Evolutionary conservation across 2,888 invertebrate species (phyloP).

Genomic region (Acanthosepion esculentum): DNA sequence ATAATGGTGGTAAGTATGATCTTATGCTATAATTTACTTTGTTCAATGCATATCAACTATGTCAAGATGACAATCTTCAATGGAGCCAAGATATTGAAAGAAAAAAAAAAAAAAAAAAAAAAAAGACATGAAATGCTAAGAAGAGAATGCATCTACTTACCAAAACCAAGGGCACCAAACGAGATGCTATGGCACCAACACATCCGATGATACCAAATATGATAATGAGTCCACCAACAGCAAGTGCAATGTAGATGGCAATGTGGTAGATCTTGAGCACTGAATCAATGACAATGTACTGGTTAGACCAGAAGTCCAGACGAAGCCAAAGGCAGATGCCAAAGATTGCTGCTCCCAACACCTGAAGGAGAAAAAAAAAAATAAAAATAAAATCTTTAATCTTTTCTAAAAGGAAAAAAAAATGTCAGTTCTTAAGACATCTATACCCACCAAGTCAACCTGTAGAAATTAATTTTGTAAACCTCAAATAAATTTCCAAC

Average conservation of each 20-base stretch:
- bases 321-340: slow-evolving; percentile 67
- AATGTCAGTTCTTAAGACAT: no score
- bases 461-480: no score
- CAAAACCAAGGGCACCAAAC: slow-evolving; percentile 42
- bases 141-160: slow-evolving; percentile 25
- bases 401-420: background rate
- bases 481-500: no score
- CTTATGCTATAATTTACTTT: no score
- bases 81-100: no score
- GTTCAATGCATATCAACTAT: no score
- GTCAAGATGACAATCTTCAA: no score
- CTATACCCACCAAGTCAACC: no score
- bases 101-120: no score
- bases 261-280: slow-evolving; percentile 62
- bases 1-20: no score
- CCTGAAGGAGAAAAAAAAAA: slow-evolving; percentile 55
- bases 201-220: slow-evolving; percentile 65
- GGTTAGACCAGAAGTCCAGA: slow-evolving; percentile 67
- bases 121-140: background rate
- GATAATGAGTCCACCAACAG: slow-evolving; percentile 61
- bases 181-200: slow-evolving; percentile 59
- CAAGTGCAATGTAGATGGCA: slow-evolving; percentile 64
- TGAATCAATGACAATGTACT: slow-evolving; percentile 62
- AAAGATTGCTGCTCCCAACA: slow-evolving; percentile 65
- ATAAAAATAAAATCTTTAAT: background rate